Percentiles rank a stretch among this genome's conserved stretches.
phyloP scores from a whole-genome alignment of 2,797 vertebrate species.

The Chlorospingus semifuscus region DNA sequence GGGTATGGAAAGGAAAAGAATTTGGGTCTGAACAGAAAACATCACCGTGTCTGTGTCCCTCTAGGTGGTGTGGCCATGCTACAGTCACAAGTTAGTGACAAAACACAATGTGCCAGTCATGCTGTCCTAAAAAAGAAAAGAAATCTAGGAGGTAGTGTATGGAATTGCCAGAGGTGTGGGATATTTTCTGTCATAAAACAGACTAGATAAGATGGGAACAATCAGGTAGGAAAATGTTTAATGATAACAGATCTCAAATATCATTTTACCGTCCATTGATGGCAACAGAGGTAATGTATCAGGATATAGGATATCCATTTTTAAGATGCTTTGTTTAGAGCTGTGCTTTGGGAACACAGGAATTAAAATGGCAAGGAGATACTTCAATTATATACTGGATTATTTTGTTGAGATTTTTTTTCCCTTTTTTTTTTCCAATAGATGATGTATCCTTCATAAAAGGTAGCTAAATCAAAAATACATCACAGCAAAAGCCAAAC shows the following conservation, averaged over 20 bases:
- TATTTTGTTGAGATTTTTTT: background rate
- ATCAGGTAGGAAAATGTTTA: background rate
- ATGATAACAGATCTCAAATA: background rate
- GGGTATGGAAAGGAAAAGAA: background rate
- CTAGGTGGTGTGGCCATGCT: background rate
- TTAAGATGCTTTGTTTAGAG: background rate
- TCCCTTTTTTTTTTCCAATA: background rate
- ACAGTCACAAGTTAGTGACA: background rate
- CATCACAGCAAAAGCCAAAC: background rate
- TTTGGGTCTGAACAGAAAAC: background rate
- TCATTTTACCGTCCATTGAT: background rate
- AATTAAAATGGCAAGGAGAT: background rate
- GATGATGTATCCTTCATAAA: background rate
- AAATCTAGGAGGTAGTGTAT: background rate
- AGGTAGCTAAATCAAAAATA: background rate
- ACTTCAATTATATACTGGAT: background rate
- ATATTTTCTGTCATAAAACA: background rate
- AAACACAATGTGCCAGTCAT: background rate
- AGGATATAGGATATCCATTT: background rate
- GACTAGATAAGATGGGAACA: background rate
- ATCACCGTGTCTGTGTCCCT: fast-evolving
- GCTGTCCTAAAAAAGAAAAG: background rate
- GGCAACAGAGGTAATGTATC: background rate
- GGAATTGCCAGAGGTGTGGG: background rate
- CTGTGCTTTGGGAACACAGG: background rate